Conservation (phyloP, 1,140 invertebrate species). For the Paralvinella palmiformis region DNA sequence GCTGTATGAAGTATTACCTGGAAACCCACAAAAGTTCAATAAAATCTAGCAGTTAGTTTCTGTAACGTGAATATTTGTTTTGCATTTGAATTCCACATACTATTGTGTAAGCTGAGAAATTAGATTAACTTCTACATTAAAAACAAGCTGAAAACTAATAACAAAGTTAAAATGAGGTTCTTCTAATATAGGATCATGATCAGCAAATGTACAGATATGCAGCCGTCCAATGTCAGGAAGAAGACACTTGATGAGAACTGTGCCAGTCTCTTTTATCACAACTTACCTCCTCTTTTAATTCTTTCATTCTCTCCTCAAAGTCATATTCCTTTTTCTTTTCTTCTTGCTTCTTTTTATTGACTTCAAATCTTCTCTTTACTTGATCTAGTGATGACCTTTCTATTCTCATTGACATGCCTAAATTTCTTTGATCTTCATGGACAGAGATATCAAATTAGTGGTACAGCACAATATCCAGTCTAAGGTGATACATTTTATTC, state of each 20-base stretch:
- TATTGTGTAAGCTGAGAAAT: not conserved
- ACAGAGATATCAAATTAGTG: too few species aligned
- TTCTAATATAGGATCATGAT: not conserved
- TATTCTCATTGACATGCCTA: conserved; percentile 99
- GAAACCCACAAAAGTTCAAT: too few species aligned
- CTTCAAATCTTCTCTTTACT: conserved; percentile 87
- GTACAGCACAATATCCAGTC: too few species aligned
- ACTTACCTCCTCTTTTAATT: conserved; percentile 80
- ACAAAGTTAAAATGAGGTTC: not conserved
- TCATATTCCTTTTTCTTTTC: conserved; percentile 97
- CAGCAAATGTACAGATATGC: not conserved
- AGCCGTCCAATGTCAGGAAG: not conserved
- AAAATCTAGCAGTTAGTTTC: not conserved
- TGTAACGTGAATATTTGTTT: not conserved
- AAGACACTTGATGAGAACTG: not conserved
- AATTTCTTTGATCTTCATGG: conserved; percentile 95
- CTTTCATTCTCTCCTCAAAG: conserved; percentile 80
- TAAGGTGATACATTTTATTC: too few species aligned
- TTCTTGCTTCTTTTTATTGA: conserved; percentile 89
- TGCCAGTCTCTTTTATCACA: not conserved
- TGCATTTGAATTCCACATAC: not conserved
- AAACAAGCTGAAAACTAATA: not conserved
- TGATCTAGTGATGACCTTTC: conserved; percentile 92
- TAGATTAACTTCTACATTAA: not conserved
- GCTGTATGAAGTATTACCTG: too few species aligned